Evolutionary conservation across 2,888 invertebrate species (phyloP), one percentile per base, ranked within the genome.

Genomic region (Leucozona laternaria): DNA sequence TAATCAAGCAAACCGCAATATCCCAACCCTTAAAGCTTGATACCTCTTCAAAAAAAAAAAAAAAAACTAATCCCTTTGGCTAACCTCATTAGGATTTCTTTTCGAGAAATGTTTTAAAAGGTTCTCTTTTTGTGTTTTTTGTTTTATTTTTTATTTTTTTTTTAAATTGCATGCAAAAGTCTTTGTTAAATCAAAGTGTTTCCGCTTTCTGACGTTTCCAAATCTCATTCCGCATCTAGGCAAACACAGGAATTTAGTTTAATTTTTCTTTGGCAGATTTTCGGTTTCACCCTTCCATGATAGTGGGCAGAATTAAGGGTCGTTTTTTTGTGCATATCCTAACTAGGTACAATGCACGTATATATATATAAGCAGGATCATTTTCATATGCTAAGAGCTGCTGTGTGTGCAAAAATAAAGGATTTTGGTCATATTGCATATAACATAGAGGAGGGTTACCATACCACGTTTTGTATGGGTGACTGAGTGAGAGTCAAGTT

Each of bases 161-260:
- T 40, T 40, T 1, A n/a, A 40, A 58, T 58, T 62, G 22, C 15
- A 62, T 58, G 58, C 34, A 62, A 62, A 57, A 62, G 22, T 22
- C 62, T 62, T 62, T 62, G 62, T 62, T 22, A 62, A 40, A 62
- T 40, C 45, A 64, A 45, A 64, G 64, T 64, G 64, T 64, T 45
- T 64, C 64, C 64, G 64, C 64, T 64, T 64, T 64, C 28, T 64
- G 64, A 45, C 64, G 45, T 64, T 45, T 45, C 10, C 25, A 64
- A 64, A 64, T 64, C 64, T 64, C 64, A 64, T 64, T 45, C 64
- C 45, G 17, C 43, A 64, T 45, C 45, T 25, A 64, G 45, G 20
- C 45, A 45, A 64, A 64, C 64, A 28, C 64, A 28, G 62, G 62
- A 62, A 43, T 62, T 62, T 55, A 8, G 5, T 31, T 31, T 58